Evolutionary conservation across 2,888 invertebrate species (phyloP), one percentile per base, ranked within the genome.

Genomic region (Meliscaeva auricollis): DNA sequence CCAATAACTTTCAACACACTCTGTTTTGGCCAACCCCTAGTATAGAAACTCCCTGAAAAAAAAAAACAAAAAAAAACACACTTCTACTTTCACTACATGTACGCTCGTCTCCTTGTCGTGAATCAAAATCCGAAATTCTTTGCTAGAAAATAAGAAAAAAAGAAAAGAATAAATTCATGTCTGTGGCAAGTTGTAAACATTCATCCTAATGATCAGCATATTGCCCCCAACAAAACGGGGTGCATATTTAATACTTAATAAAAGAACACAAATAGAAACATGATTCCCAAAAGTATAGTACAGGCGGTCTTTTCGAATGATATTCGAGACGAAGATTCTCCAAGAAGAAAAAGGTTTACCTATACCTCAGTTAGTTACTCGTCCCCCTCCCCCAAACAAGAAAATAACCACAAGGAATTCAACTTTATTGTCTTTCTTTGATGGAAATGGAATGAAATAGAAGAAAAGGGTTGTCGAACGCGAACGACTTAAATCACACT

Each of bases 121-220:
- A 69, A 41, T 76, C 70, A 52, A 76, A 81, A 81, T 72, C 76
- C 54, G 7, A 38, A 38, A 81, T 72, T 62, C 62, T 62, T 35
- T 20, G 58, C 52, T 22, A 74, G 44, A 62, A 60, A 13, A 17
- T 17, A 70, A 74, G 9, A 32, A 44, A 9, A 48, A 11, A 64
- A 9, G 15, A 41, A n/a, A 3, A 56, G 8, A 38, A 15, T 52
- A 11, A 30, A 35, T 50, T 35, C 60, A 38, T 38, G 81, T 77
- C 72, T 41, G 73, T 68, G 70, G 62, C 46, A 72, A 78, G 56
- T 81, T 85, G 85, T 85, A 85, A 85, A 85, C 85, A 85, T 85
- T 52, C 73, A 81, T 73, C 85, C 85, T 85, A 81, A 85, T 85
- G 85, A 85, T 85, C 72, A 81, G 85, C 85, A 85, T 81, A 85